Base-by-base conservation (phyloP, 2,797 vertebrate genomes). In the Phoxinus dragarum region DNA sequence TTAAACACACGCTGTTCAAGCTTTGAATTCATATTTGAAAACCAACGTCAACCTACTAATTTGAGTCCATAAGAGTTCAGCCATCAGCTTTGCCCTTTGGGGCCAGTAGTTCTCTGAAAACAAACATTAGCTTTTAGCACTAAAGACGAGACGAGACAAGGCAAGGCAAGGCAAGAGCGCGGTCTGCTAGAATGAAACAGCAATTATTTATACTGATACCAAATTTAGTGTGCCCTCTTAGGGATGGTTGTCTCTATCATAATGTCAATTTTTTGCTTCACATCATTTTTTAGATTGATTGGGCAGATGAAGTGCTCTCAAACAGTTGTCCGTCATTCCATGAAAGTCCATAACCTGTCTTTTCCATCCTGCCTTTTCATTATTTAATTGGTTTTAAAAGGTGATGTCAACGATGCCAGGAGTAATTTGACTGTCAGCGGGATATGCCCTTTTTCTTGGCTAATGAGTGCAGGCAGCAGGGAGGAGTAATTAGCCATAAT, bases 401-500 rank as follows among this genome's bases (percentile, higher is more conserved):
- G 82, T 84, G 81, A 88, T 52, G 88, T 84, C 81, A 87, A 52
- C 47, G 40, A 85, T 82, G 87, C 85, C 85, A 79, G 84, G 75
- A 75, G 87, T 89, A 86, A 90, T 86, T 68, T 85, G 81, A 84
- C 86, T 87, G 87, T 89, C 88, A 88, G 85, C 71, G 71, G 86
- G 88, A 88, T 82, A 78, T 86, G 87, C 86, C 85, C 88, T 90
- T 88, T 86, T 86, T 90, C 86, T 87, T 84, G 49, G 34, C 77
- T 92, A 91, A 92, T 89, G 89, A 91, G 88, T 76, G 77, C 73
- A 87, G 81, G 82, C 89, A 88, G 89, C 72, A 74, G 84, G 86
- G 86, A 86, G 82, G 81, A 86, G 87, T 90, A 88, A 90, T 92
- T 92, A 91, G 89, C 81, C 81, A 68, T 90, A 61, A 88, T 88